Evolutionary conservation across 30 jellyfish, hydroid and myxozoan genomes (phyloP).

Genomic region (Hydractinia echinata): DNA sequence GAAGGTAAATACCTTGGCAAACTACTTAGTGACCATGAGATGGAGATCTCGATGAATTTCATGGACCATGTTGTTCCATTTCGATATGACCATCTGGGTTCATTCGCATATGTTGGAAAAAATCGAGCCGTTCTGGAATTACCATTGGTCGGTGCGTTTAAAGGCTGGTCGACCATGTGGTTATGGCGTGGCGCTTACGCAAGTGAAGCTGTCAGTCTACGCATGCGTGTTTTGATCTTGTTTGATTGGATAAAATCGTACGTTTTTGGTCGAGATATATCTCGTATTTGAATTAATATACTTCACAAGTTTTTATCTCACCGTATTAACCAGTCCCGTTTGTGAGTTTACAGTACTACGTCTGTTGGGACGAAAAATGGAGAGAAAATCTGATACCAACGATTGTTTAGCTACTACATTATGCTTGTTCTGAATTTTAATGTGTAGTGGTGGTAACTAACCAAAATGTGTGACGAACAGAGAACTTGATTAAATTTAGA

Average conservation of each 20-base stretch:
- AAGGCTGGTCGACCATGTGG: constrained; percentile 81
- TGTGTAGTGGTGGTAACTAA: too few species aligned
- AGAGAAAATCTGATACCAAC: too few species aligned
- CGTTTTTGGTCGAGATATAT: constrained; percentile 85
- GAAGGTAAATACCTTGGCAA: constrained; percentile 91
- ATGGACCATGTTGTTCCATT: constrained; percentile 45
- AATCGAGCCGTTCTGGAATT: constrained; percentile 84
- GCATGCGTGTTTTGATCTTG: constrained; percentile 77
- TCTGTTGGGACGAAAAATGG: too few species aligned
- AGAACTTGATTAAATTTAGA: too few species aligned
- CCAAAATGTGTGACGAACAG: too few species aligned
- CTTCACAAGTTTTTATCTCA: not conserved
- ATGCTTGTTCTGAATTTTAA: too few species aligned
- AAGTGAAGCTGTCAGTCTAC: constrained; percentile 72
- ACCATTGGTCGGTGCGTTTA: constrained; percentile 75
- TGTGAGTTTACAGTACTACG: too few species aligned
- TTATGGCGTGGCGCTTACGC: constrained; percentile 91
- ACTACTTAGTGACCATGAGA: constrained; percentile 36
- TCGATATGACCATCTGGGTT: constrained; percentile 73
- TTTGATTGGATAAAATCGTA: constrained; percentile 88
- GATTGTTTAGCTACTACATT: too few species aligned
- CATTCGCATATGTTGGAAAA: constrained; percentile 86
- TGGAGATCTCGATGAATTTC: constrained; percentile 18
- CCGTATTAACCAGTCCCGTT: too few species aligned
- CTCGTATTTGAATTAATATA: constrained; percentile 39